phyloP scores from a whole-genome alignment of 35 echinoderm and acorn worm genomes.

The Hemicentrotus pulcherrimus region DNA sequence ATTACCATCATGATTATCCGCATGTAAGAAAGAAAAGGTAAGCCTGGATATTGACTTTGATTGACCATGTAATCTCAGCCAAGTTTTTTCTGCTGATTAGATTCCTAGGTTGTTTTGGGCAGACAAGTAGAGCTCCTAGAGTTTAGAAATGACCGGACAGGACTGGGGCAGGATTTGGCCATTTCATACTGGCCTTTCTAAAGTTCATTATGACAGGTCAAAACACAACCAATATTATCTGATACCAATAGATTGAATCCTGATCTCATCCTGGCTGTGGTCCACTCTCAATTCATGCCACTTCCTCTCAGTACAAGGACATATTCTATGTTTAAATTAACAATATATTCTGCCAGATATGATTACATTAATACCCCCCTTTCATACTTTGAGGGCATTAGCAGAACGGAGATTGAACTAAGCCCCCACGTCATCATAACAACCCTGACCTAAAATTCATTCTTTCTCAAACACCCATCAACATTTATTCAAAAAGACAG shows the following conservation, averaged over 20 bases:
- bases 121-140: background rate
- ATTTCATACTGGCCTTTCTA: background rate
- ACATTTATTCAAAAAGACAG: background rate
- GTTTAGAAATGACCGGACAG: background rate
- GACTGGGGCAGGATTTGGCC: background rate
- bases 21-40: background rate
- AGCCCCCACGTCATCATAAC: background rate
- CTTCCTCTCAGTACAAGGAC: slow-evolving; percentile 34
- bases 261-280: background rate
- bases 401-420: slow-evolving; percentile 6
- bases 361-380: background rate
- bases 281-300: background rate
- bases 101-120: background rate
- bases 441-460: background rate
- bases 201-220: background rate
- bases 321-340: background rate
- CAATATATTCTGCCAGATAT: background rate
- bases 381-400: background rate
- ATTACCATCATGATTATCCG: too few relatives aligned
- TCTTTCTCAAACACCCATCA: background rate
- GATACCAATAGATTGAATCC: background rate
- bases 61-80: background rate
- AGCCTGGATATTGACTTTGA: background rate
- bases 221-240: background rate
- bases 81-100: too few relatives aligned